These are phyloP conservation scores for Cebus imitator DNA, from an alignment of 2,113 vertebrate species.

Conservation along the genomic window DNA sequence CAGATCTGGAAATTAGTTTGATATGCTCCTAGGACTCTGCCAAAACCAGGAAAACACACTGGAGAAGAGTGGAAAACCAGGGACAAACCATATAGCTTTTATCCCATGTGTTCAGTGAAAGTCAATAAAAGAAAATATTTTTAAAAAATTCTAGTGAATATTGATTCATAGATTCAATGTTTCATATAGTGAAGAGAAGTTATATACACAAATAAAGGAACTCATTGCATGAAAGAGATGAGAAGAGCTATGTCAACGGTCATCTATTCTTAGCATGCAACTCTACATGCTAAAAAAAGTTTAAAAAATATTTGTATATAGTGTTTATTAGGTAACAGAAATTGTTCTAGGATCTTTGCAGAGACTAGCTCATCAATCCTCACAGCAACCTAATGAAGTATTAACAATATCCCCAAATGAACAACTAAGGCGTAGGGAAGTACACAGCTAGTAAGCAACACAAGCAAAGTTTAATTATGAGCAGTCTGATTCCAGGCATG, in stretches of 20 bases:
- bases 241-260: neutral
- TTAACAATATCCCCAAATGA: neutral
- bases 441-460: neutral
- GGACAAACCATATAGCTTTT: neutral
- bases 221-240: neutral
- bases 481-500: neutral
- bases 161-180: neutral
- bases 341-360: slow-evolving; percentile 3
- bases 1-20: neutral
- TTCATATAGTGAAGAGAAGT: slow-evolving; percentile 32
- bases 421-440: neutral
- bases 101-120: neutral
- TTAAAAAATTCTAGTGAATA: neutral
- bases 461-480: neutral
- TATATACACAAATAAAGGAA: neutral
- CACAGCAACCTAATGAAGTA: neutral
- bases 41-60: neutral
- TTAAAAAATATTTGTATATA: neutral
- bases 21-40: neutral
- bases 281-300: neutral
- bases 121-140: neutral
- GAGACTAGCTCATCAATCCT: neutral
- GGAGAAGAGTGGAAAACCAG: neutral
- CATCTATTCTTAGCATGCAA: neutral
- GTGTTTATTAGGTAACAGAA: neutral